Evolutionary conservation across 2,888 invertebrate genomes (phyloP), one percentile per base, ranked within the genome.

Genomic region (Liposcelis brunnea): DNA sequence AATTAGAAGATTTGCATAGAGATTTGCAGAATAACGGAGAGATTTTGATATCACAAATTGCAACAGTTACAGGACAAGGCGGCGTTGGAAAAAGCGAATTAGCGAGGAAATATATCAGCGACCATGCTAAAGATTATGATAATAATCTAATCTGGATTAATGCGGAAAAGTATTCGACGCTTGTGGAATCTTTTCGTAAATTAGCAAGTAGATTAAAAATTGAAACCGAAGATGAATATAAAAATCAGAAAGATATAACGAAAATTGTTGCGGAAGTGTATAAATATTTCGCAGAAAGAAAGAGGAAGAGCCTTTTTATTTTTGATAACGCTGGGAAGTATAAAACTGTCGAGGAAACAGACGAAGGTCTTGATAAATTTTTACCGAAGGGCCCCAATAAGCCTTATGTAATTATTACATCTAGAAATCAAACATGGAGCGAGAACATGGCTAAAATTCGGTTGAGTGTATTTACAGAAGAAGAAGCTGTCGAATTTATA

Each of bases 61-160:
- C 38, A 8, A 21, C 44, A 18, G 35, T 48, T 11, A 33, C 38
- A 21, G 47, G 49, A 11, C 21, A 47, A 4, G 49, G 47, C 10
- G 50, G 50, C 8, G 44, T 49, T 2, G 50, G 50, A 6, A 50
- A 50, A 37, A 49, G 42, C 12, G 50, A 49, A 34, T 40, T 50
- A 12, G 49, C 42, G 2, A 46, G 44, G 38, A 38, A 36, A 21
- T 50, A 47, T 42, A 31, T 34, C 8, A 40, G 11, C 12, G 21
- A 38, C 2, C 35, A 44, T 16, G 36, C 44, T 11, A 18, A 31
- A 19, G 34, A 46, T 18, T 44, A 47, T 26, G 43, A 38, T 19
- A 31, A 44, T 19, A 49, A 50, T 18, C 19, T 47, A 7, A 32
- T 50, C 2, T 49, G 49, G 50, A 46, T 50, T 14, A 45, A 50